Percentiles rank a stretch among this genome's conserved stretches.
These are phyloP conservation scores for Caenorhabditis parvicauda DNA, from an alignment of 2,888 invertebrate species.

Conservation along the genomic window DNA sequence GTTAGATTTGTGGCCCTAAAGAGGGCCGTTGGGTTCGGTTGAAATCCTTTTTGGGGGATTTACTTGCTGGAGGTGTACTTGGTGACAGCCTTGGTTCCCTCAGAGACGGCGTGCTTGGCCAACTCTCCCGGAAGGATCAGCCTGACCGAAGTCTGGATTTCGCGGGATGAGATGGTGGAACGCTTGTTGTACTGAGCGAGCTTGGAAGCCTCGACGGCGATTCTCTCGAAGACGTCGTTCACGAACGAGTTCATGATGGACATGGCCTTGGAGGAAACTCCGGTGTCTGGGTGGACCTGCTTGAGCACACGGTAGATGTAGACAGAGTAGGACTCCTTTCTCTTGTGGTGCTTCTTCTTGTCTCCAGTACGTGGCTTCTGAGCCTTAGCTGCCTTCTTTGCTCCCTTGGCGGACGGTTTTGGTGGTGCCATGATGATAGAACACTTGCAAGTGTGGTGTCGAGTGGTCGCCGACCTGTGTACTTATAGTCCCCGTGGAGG, in stretches of 20 bases:
- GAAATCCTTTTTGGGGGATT: too few relatives aligned
- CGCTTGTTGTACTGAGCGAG: slow-evolving; percentile 72
- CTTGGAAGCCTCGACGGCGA: slow-evolving; percentile 68
- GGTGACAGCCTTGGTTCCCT: slow-evolving; percentile 41
- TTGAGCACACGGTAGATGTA: slow-evolving; percentile 72
- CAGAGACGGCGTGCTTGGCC: slow-evolving; percentile 41
- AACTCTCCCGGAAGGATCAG: slow-evolving; percentile 45
- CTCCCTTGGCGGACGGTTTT: slow-evolving; percentile 55
- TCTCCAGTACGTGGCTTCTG: slow-evolving; percentile 38
- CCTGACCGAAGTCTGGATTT: slow-evolving; percentile 67
- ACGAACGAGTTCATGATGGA: slow-evolving; percentile 76
- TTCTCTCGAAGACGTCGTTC: slow-evolving; percentile 75
- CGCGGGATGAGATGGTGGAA: slow-evolving; percentile 68
- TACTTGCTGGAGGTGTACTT: slow-evolving; percentile 41
- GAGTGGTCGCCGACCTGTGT: too few relatives aligned
- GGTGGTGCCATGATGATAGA: slow-evolving; percentile 15
- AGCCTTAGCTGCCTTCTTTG: slow-evolving; percentile 56
- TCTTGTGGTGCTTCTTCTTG: slow-evolving; percentile 59
- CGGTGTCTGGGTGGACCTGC: slow-evolving; percentile 69
- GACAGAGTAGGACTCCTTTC: slow-evolving; percentile 62
- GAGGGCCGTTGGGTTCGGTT: slow-evolving; percentile 53
- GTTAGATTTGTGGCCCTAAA: slow-evolving; percentile 64
- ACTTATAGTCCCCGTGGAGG: too few relatives aligned
- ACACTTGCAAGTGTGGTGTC: too few relatives aligned
- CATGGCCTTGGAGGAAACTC: slow-evolving; percentile 74